A percentile compares a stretch with the other conserved stretches of the same genome.
Evolutionary conservation across 1,140 invertebrate species (phyloP).

Genomic region (Trichoplusia ni): DNA sequence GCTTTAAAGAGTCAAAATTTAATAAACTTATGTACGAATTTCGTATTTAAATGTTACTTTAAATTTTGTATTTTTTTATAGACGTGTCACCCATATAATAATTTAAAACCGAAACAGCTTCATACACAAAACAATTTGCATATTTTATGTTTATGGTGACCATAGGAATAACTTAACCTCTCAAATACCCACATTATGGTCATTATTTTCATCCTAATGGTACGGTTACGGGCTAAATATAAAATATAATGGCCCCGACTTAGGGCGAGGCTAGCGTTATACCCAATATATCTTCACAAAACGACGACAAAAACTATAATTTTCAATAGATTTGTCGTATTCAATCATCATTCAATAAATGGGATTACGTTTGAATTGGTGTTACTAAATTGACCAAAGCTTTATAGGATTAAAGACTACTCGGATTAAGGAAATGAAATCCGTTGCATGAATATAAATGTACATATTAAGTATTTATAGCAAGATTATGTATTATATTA

Average conservation of each 20-base stretch:
- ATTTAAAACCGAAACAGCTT: slow-evolving; percentile 1
- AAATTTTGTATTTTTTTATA: too few relatives aligned
- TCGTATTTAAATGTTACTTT: neutral
- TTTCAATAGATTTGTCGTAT: slow-evolving; percentile 20
- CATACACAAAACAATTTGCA: slow-evolving; percentile 19
- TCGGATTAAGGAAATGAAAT: neutral
- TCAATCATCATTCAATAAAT: slow-evolving; percentile 20
- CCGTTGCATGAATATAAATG: neutral
- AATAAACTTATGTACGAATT: too few relatives aligned
- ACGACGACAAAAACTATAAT: slow-evolving; percentile 13
- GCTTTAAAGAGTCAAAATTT: too few relatives aligned
- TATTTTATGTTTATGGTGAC: slow-evolving; percentile 14
- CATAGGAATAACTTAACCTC: slow-evolving; percentile 20
- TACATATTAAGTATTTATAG: neutral
- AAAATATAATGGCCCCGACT: slow-evolving; percentile 8
- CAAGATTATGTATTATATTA: too few relatives aligned
- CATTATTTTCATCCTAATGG: slow-evolving; percentile 21
- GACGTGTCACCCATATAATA: slow-evolving; percentile 14
- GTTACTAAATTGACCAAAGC: neutral
- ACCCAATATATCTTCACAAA: neutral
- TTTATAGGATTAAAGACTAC: neutral
- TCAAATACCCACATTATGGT: slow-evolving; percentile 16
- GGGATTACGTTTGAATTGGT: neutral
- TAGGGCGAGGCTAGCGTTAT: slow-evolving; percentile 17
- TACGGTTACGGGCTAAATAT: slow-evolving; percentile 16